phyloP scores from a whole-genome alignment of 2,797 vertebrate genomes.

The Salmo trutta region DNA sequence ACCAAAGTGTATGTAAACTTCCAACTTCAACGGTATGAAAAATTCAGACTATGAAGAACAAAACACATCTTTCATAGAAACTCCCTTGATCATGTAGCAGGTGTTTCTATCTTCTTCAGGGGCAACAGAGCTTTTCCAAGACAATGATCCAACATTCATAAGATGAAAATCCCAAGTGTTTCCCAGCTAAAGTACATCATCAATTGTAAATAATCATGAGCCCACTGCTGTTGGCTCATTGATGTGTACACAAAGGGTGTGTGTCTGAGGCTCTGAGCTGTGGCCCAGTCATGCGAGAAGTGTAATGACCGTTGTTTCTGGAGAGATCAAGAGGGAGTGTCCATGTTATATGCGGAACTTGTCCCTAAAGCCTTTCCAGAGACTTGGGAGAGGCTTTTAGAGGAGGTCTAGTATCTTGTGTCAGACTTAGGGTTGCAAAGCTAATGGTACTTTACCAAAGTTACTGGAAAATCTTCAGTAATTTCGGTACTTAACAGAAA shows the following conservation, averaged over 20 bases:
- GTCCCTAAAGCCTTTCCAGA: neutral
- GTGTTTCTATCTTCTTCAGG: neutral
- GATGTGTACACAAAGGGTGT: constrained; percentile 29
- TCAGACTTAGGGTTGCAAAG: too few species aligned
- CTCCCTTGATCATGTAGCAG: neutral
- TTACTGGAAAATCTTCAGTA: too few species aligned
- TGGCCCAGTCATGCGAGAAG: constrained; percentile 10
- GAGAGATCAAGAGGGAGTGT: constrained; percentile 6
- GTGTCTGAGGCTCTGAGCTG: constrained; percentile 6
- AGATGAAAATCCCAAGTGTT: constrained; percentile 1
- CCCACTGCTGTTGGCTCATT: neutral
- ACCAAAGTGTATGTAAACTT: too few species aligned
- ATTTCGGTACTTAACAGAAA: too few species aligned
- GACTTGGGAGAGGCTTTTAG: constrained; percentile 9
- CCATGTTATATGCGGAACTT: neutral
- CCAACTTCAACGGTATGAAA: too few species aligned
- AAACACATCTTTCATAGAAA: neutral
- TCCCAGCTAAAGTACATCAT: neutral
- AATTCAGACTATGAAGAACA: neutral
- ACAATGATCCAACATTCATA: constrained; percentile 24
- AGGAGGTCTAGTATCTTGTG: neutral
- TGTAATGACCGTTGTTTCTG: neutral
- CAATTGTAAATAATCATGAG: constrained; percentile 17
- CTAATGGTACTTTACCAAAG: too few species aligned
- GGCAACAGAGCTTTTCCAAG: constrained; percentile 9